Evolutionary conservation across 2,113 vertebrate genomes (phyloP).

Genomic region (Monopterus albus): DNA sequence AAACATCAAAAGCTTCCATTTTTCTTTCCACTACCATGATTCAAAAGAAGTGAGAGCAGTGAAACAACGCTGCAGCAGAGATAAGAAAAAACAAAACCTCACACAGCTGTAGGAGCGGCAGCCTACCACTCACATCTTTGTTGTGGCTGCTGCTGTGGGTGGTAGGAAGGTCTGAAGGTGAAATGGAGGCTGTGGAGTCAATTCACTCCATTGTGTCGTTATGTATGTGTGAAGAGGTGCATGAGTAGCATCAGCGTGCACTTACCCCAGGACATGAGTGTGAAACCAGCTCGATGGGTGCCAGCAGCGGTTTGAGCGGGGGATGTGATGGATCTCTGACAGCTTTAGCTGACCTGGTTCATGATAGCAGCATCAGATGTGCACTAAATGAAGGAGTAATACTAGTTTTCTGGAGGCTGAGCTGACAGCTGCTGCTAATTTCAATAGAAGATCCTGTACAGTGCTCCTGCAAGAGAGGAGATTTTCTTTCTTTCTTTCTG

Average conservation of each 20-base stretch:
- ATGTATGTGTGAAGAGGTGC: constrained; percentile 9
- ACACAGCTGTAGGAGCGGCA: constrained; percentile 32
- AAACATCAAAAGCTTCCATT: constrained; percentile 37
- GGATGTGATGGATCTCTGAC: constrained; percentile 22
- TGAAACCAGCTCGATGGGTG: constrained; percentile 26
- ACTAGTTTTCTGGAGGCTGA: constrained; percentile 30
- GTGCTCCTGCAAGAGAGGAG: background rate
- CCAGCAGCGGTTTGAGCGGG: background rate
- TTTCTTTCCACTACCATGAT: constrained; percentile 36
- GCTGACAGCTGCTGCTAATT: constrained; percentile 46
- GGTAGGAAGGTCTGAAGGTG: constrained; percentile 57
- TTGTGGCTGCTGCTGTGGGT: constrained; percentile 54
- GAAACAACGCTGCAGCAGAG: background rate
- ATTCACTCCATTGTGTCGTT: constrained; percentile 19
- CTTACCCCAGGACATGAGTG: constrained; percentile 32
- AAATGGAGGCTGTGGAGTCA: constrained; percentile 54
- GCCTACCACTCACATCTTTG: constrained; percentile 37
- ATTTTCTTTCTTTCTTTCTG: background rate
- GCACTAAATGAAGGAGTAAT: constrained; percentile 25
- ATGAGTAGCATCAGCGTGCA: background rate
- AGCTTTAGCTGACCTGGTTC: constrained; percentile 28
- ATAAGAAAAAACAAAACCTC: background rate
- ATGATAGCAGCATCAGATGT: constrained; percentile 34
- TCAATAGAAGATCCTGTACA: constrained; percentile 5
- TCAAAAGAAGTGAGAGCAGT: constrained; percentile 35